A percentile compares a stretch with the other conserved stretches of the same genome.
These are phyloP conservation scores for Brachionus rubens DNA, from an alignment of 1,140 invertebrate genomes.

Conservation along the genomic window DNA sequence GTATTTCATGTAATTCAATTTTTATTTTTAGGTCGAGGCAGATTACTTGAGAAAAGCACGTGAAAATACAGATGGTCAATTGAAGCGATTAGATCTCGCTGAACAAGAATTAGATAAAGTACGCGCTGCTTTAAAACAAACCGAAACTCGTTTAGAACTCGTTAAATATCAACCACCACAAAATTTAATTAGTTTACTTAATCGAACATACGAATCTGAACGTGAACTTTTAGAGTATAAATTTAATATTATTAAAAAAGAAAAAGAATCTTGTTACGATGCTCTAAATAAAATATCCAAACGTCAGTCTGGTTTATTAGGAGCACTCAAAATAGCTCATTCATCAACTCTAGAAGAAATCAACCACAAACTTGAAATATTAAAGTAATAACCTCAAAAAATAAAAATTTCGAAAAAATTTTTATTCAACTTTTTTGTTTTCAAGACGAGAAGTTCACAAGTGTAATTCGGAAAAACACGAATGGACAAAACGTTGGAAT, in stretches of 20 bases:
- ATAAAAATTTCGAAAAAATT: no score
- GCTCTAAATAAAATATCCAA: constrained; percentile 43
- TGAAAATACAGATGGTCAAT: constrained; percentile 40
- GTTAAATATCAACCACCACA: constrained; percentile 38
- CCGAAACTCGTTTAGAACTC: constrained; percentile 9
- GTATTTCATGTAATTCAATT: no score
- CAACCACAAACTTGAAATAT: constrained; percentile 29
- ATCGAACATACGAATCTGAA: constrained; percentile 42
- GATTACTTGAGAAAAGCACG: constrained; percentile 1
- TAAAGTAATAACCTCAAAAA: background rate
- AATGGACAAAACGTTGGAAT: constrained; percentile 39
- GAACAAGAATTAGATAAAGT: constrained; percentile 42
- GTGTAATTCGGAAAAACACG: constrained; percentile 32
- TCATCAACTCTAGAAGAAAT: constrained; percentile 36
- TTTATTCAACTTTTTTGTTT: no score
- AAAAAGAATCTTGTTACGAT: constrained; percentile 41
- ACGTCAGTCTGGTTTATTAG: constrained; percentile 14
- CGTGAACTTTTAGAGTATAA: constrained; percentile 38
- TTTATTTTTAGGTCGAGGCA: constrained; percentile 8
- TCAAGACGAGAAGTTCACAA: constrained; percentile 17
- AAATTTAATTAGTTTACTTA: constrained; percentile 13
- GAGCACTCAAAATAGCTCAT: constrained; percentile 44
- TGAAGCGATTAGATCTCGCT: constrained; percentile 18
- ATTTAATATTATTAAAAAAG: constrained; percentile 7
- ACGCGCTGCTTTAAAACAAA: constrained; percentile 15